These are phyloP conservation scores for Pseudococcus longispinus DNA, from an alignment of 2,888 invertebrate species.

Conservation along the genomic window DNA sequence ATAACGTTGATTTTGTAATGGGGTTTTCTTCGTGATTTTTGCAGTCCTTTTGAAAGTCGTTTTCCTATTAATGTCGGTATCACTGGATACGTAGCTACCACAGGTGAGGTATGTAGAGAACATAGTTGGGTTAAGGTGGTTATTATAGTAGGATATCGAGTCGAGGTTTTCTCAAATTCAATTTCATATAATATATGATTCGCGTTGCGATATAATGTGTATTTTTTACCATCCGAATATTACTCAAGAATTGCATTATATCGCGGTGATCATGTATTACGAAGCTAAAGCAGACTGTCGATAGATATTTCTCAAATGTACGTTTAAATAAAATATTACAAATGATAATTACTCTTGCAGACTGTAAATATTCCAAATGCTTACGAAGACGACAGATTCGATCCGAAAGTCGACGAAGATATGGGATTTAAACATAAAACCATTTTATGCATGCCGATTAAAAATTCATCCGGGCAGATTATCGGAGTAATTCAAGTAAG, in stretches of 20 bases:
- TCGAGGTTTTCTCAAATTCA: background rate
- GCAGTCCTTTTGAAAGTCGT: conserved; percentile 85
- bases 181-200: background rate
- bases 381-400: conserved; percentile 87
- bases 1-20: conserved; percentile 2
- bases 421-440: conserved; percentile 85
- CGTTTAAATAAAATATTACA: background rate
- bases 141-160: background rate
- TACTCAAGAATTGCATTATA: background rate
- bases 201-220: background rate
- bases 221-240: background rate
- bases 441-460: conserved; percentile 94
- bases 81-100: conserved; percentile 92
- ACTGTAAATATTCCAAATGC: conserved; percentile 91
- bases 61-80: conserved; percentile 96
- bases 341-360: conserved; percentile 65
- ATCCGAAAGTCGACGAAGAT: conserved; percentile 83
- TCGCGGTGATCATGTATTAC: background rate
- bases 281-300: background rate
- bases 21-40: conserved; percentile 60
- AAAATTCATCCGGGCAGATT: conserved; percentile 88
- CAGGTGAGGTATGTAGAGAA: conserved; percentile 79
- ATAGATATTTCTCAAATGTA: background rate
- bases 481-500: conserved; percentile 86
- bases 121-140: conserved; percentile 54